These are phyloP conservation scores for Zosterops hypoxanthus DNA, from an alignment of 2,113 vertebrate species.

Conservation along the genomic window DNA sequence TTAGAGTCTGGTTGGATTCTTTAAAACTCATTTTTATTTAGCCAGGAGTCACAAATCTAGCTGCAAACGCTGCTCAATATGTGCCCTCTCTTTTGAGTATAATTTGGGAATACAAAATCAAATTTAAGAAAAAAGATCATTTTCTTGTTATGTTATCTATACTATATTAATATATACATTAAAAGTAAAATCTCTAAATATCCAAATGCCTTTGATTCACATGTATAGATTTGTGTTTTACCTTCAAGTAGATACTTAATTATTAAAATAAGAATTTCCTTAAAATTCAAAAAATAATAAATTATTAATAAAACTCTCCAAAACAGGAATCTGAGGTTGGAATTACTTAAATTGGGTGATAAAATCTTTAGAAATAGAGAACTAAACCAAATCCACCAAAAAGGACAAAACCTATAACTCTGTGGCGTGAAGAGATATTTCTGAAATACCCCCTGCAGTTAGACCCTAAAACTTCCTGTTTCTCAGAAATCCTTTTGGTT, in stretches of 20 bases:
- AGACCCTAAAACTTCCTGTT: not conserved
- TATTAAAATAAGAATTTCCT: not conserved
- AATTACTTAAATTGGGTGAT: not conserved
- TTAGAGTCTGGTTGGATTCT: not conserved
- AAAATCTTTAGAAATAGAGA: not conserved
- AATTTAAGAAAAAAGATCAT: not conserved
- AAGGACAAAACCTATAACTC: not conserved
- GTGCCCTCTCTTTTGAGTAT: not conserved
- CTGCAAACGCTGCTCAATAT: not conserved
- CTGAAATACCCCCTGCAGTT: not conserved
- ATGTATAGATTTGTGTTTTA: not conserved
- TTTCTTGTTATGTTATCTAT: not conserved
- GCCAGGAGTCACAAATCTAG: not conserved
- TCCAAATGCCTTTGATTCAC: not conserved
- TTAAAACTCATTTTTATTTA: conserved; percentile 27
- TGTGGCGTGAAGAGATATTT: not conserved
- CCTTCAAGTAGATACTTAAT: not conserved
- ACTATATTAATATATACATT: not conserved
- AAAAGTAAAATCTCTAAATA: not conserved
- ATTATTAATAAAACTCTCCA: not conserved
- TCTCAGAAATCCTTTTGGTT: not conserved
- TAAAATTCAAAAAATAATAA: not conserved
- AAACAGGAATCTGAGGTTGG: not conserved
- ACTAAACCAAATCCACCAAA: not conserved
- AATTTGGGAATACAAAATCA: not conserved